phyloP scores from a whole-genome alignment of 2,113 vertebrate species.

The Burhinus bistriatus region DNA sequence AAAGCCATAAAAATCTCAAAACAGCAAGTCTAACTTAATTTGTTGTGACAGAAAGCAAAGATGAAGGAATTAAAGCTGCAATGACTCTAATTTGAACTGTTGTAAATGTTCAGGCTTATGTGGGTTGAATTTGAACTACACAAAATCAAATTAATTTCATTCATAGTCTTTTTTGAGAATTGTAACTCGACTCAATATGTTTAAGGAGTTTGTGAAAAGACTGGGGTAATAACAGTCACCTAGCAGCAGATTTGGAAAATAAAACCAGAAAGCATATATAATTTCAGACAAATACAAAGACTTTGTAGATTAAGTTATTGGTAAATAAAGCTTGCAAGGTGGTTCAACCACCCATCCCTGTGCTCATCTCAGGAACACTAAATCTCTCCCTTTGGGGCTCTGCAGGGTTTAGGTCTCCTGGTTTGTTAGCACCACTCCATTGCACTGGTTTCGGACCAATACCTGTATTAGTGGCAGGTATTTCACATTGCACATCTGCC shows the following conservation, averaged over 20 bases:
- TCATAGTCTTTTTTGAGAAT: neutral
- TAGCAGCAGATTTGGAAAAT: neutral
- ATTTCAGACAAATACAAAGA: neutral
- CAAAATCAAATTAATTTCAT: neutral
- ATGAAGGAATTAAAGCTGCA: conserved; percentile 36
- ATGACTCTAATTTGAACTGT: neutral
- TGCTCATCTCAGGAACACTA: neutral
- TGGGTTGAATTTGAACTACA: conserved; percentile 10
- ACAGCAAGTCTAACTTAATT: conserved; percentile 40
- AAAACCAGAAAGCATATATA: neutral
- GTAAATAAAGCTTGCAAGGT: neutral
- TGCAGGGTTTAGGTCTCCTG: neutral
- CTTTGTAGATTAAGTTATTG: neutral
- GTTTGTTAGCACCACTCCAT: neutral
- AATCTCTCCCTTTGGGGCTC: neutral
- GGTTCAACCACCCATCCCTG: neutral
- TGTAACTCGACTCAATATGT: neutral
- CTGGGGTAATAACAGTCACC: neutral
- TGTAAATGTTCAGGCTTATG: neutral
- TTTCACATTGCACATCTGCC: neutral
- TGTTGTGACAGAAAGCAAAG: conserved; percentile 32
- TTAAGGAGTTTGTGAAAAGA: neutral
- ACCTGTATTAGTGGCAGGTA: neutral
- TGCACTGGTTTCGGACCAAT: neutral
- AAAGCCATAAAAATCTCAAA: conserved; percentile 18